Evolutionary conservation across 2,113 vertebrate genomes (phyloP).

Genomic region (Neomonachus schauinslandi): DNA sequence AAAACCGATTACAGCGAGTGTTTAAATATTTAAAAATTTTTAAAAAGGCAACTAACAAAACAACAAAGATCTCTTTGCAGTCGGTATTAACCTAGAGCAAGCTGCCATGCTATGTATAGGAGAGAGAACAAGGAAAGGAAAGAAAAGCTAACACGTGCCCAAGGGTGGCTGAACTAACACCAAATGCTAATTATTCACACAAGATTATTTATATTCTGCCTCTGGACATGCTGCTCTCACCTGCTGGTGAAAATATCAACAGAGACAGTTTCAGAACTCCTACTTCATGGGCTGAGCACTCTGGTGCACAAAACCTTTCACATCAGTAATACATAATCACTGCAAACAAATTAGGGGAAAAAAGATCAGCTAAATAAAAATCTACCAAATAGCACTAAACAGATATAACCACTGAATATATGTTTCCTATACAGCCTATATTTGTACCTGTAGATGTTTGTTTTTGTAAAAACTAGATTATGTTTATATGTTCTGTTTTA

Average conservation of each 20-base stretch:
- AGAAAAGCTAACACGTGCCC: neutral
- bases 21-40: conserved; percentile 6
- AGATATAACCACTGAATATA: neutral
- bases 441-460: neutral
- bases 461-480: neutral
- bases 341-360: neutral
- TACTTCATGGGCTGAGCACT: neutral
- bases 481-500: neutral
- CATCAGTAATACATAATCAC: neutral
- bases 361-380: neutral
- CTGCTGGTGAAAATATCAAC: neutral
- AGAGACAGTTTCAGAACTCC: neutral
- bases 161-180: neutral
- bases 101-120: neutral
- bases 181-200: conserved; percentile 7
- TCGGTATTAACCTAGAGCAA: neutral
- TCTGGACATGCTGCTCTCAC: neutral
- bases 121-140: neutral
- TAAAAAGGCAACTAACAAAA: neutral
- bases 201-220: neutral
- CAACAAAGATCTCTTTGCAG: neutral
- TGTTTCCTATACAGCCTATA: neutral
- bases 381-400: neutral
- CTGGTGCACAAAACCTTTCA: neutral
- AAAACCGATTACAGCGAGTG: neutral